A percentile compares a stretch with the other conserved stretches of the same genome.
Evolutionary conservation across 2,888 invertebrate species (phyloP).

Genomic region (Sarcophaga rosellei): DNA sequence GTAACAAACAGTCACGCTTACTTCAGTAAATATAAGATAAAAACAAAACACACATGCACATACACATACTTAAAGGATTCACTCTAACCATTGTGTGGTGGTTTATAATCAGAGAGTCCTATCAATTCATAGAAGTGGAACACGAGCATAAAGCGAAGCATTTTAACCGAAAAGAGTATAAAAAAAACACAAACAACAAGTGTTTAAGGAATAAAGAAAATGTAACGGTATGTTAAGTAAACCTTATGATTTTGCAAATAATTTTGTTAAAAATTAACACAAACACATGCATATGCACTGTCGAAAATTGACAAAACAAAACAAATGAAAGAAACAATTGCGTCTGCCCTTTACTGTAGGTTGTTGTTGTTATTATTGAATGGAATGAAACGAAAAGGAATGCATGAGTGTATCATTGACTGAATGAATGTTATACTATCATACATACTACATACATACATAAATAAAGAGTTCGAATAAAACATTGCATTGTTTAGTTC

Average conservation of each 20-base stretch:
- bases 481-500: too few species aligned
- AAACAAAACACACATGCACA: conserved; percentile 3
- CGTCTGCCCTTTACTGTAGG: too few species aligned
- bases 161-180: background rate
- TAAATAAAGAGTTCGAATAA: too few species aligned
- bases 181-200: conserved; percentile 24
- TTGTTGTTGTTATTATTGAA: background rate
- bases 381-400: background rate
- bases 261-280: background rate
- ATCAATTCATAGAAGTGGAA: background rate
- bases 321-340: background rate
- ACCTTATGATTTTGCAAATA: background rate
- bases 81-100: background rate
- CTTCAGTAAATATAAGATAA: background rate
- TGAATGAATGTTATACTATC: background rate
- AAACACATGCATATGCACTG: background rate
- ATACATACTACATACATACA: too few species aligned
- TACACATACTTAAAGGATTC: background rate
- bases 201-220: conserved; percentile 32
- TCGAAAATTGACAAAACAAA: background rate
- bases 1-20: conserved; percentile 1
- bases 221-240: background rate
- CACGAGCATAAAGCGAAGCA: background rate
- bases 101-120: background rate
- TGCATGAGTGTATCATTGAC: background rate